Percentiles rank a stretch among this genome's conserved stretches.
Conservation (phyloP, 2,888 invertebrate genomes). For the Oscheius sp. region DNA sequence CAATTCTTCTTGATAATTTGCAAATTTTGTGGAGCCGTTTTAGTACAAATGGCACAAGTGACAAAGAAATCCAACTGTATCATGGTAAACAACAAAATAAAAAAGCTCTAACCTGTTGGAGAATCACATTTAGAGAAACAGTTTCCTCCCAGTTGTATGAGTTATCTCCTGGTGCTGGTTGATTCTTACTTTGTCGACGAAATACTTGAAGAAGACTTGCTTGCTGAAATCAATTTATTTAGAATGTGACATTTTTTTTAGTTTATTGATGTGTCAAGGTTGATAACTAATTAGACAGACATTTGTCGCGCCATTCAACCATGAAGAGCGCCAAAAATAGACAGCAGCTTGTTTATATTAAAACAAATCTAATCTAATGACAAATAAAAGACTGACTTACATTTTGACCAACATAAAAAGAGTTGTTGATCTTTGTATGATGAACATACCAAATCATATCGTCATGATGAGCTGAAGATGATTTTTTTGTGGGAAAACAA, state of each 20-base stretch:
- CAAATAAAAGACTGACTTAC: neutral
- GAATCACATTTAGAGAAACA: conserved; percentile 92
- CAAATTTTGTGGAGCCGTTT: conserved; percentile 94
- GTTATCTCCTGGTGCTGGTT: conserved; percentile 89
- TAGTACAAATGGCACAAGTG: conserved; percentile 94
- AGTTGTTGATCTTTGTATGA: conserved; percentile 34
- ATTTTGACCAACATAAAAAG: conserved; percentile 22
- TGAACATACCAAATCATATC: conserved; percentile 71
- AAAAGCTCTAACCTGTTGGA: conserved; percentile 80
- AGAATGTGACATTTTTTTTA: no score
- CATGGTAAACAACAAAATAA: neutral
- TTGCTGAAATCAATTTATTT: conserved; percentile 30
- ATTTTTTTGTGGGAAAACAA: no score
- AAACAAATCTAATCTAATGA: no score
- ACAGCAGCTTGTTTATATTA: no score
- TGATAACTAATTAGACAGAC: no score
- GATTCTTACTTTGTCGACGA: conserved; percentile 92
- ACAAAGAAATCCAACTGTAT: conserved; percentile 89
- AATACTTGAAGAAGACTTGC: conserved; percentile 84
- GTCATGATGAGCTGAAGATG: conserved; percentile 61
- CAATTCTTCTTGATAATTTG: conserved; percentile 91
- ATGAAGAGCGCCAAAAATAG: neutral
- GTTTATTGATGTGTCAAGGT: no score
- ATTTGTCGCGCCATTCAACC: no score
- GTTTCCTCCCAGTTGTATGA: conserved; percentile 99